A percentile compares a stretch with the other conserved stretches of the same genome.
phyloP scores from a whole-genome alignment of 2,113 vertebrate species.

The Passer montanus region DNA sequence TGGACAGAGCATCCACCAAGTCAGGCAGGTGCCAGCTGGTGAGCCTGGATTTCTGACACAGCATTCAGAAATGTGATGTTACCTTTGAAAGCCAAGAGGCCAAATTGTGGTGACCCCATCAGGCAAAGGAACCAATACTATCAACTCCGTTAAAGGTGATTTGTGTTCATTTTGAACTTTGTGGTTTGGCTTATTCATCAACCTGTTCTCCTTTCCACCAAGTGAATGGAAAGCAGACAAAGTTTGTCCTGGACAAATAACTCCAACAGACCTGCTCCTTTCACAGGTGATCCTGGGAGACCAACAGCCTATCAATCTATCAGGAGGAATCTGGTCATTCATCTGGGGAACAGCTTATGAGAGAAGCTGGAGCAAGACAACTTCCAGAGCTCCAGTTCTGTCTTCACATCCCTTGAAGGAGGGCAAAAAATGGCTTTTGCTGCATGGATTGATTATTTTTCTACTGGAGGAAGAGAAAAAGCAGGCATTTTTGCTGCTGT shows the following conservation, averaged over 20 bases:
- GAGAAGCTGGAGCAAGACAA: not conserved
- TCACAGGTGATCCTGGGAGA: not conserved
- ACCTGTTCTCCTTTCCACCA: not conserved
- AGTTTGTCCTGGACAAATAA: not conserved
- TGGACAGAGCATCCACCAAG: not conserved
- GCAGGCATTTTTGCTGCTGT: not conserved
- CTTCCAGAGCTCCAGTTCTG: not conserved
- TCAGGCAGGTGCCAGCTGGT: not conserved
- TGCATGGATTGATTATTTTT: not conserved
- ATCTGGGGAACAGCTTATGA: not conserved
- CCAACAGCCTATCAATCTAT: not conserved
- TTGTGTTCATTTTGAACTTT: not conserved
- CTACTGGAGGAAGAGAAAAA: not conserved
- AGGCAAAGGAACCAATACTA: not conserved
- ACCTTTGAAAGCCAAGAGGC: constrained; percentile 1
- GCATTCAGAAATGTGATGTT: not conserved
- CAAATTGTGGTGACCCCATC: not conserved
- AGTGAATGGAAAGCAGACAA: not conserved
- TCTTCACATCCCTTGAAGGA: not conserved
- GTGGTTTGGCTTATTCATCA: constrained; percentile 16
- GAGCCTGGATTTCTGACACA: not conserved
- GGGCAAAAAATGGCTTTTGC: not conserved
- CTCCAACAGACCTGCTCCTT: not conserved
- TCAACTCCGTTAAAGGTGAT: not conserved
- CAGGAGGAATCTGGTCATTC: not conserved